phyloP scores from a whole-genome alignment of 2,797 vertebrate species.

The Microtus obscurus region DNA sequence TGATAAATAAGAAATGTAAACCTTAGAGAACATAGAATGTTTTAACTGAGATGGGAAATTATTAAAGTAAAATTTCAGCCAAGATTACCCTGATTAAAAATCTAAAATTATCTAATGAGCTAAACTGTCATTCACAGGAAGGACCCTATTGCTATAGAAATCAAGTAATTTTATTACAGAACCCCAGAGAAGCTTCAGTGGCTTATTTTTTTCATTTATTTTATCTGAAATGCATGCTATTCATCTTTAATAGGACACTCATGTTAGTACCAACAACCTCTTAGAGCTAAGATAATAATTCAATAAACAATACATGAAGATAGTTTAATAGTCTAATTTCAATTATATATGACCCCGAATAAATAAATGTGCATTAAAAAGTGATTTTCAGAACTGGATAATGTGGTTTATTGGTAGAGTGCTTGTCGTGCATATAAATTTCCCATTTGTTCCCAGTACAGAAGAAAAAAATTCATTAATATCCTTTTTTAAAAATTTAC shows the following conservation, averaged over 20 bases:
- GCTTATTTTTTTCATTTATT: constrained; percentile 4
- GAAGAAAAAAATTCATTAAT: not conserved
- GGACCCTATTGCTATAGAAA: not conserved
- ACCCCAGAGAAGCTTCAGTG: not conserved
- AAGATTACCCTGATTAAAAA: not conserved
- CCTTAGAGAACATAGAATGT: not conserved
- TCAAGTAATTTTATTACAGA: not conserved
- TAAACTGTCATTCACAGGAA: not conserved
- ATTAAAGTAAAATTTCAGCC: not conserved
- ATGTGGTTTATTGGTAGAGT: not conserved
- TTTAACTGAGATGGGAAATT: not conserved
- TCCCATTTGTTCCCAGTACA: not conserved
- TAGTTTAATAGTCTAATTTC: constrained; percentile 56
- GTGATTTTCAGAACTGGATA: not conserved
- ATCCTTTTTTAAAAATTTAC: not conserved
- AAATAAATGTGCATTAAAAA: constrained; percentile 39
- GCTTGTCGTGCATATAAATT: not conserved
- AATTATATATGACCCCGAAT: not conserved
- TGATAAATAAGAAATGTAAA: constrained; percentile 26
- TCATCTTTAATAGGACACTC: constrained; percentile 19
- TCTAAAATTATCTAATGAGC: not conserved
- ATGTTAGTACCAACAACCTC: constrained; percentile 25
- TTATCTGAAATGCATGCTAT: not conserved
- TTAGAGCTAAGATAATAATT: constrained; percentile 23
- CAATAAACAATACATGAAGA: constrained; percentile 22